A percentile compares a stretch with the other conserved stretches of the same genome.
Evolutionary conservation across 2,113 vertebrate genomes (phyloP).

Genomic region (Motacilla alba): DNA sequence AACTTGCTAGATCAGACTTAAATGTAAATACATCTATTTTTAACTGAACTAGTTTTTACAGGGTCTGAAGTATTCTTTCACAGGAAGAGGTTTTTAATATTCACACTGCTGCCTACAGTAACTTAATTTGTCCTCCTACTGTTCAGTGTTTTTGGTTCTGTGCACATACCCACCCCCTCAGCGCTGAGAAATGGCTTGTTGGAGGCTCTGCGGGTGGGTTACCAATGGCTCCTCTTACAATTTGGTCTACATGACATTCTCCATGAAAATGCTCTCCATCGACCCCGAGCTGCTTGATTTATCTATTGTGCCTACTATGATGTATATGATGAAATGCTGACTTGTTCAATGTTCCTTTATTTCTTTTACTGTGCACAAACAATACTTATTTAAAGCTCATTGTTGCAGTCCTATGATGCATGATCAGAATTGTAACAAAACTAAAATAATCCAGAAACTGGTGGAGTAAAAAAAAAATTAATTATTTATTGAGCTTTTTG

Average conservation of each 20-base stretch:
- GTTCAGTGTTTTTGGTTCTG: constrained; percentile 47
- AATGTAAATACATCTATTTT: constrained; percentile 73
- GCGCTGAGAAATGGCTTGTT: neutral
- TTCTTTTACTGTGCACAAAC: constrained; percentile 67
- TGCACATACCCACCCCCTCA: neutral
- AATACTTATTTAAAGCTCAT: constrained; percentile 62
- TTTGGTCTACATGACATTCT: constrained; percentile 41
- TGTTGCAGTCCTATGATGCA: constrained; percentile 64
- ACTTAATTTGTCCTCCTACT: constrained; percentile 54
- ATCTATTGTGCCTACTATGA: constrained; percentile 69
- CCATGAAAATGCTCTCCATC: constrained; percentile 40
- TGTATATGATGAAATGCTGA: constrained; percentile 68
- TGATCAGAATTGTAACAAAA: constrained; percentile 52
- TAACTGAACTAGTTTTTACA: constrained; percentile 70
- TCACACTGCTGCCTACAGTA: constrained; percentile 58
- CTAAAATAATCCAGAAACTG: constrained; percentile 48
- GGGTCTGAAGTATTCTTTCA: constrained; percentile 69
- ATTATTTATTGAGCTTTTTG: constrained; percentile 43
- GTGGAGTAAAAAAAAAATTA: constrained; percentile 28
- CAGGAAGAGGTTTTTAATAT: constrained; percentile 64
- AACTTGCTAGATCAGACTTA: constrained; percentile 63
- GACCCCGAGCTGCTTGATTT: constrained; percentile 54
- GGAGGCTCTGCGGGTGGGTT: constrained; percentile 32
- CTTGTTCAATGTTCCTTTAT: constrained; percentile 68
- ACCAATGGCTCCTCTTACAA: constrained; percentile 16